phyloP scores from a whole-genome alignment of 2,888 invertebrate species.

The Automeris io region DNA sequence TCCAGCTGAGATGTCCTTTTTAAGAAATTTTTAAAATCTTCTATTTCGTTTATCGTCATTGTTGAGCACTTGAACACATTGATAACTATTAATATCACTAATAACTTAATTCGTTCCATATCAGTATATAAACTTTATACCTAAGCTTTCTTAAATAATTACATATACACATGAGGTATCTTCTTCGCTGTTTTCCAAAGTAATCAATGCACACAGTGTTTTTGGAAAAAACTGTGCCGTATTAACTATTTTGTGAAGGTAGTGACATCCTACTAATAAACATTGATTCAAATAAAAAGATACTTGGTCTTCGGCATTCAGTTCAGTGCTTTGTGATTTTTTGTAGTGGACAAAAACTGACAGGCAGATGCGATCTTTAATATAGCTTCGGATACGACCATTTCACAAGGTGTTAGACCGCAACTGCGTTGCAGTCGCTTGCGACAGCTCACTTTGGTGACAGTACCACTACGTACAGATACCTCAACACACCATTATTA shows the following conservation, averaged over 20 bases:
- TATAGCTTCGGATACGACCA: slow-evolving; percentile 73
- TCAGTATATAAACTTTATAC: slow-evolving; percentile 17
- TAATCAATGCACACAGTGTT: slow-evolving; percentile 31
- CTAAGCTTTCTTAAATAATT: slow-evolving; percentile 17
- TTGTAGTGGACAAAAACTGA: slow-evolving; percentile 60
- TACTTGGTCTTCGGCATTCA: slow-evolving; percentile 13
- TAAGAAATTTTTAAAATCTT: slow-evolving; percentile 61
- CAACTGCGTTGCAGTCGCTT: slow-evolving; percentile 53
- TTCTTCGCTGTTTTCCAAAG: slow-evolving; percentile 18
- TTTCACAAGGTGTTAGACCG: slow-evolving; percentile 67
- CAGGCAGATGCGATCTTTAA: slow-evolving; percentile 59
- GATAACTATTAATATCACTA: slow-evolving; percentile 38
- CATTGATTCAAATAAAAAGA: slow-evolving; percentile 12
- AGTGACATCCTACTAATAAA: slow-evolving; percentile 23
- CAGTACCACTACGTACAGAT: slow-evolving; percentile 32
- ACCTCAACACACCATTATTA: slow-evolving; percentile 29
- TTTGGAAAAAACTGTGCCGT: slow-evolving; percentile 39
- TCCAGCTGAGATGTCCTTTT: slow-evolving; percentile 59
- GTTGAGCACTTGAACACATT: slow-evolving; percentile 49
- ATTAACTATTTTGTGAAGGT: slow-evolving; percentile 41
- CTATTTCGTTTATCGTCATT: slow-evolving; percentile 53
- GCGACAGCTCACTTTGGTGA: slow-evolving; percentile 47
- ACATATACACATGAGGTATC: slow-evolving; percentile 28
- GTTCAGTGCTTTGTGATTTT: slow-evolving; percentile 46
- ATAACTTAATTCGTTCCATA: slow-evolving; percentile 43